Evolutionary conservation across 2,113 vertebrate genomes (phyloP), one percentile per base, ranked within the genome.

Genomic region (Poeciliopsis prolifica): DNA sequence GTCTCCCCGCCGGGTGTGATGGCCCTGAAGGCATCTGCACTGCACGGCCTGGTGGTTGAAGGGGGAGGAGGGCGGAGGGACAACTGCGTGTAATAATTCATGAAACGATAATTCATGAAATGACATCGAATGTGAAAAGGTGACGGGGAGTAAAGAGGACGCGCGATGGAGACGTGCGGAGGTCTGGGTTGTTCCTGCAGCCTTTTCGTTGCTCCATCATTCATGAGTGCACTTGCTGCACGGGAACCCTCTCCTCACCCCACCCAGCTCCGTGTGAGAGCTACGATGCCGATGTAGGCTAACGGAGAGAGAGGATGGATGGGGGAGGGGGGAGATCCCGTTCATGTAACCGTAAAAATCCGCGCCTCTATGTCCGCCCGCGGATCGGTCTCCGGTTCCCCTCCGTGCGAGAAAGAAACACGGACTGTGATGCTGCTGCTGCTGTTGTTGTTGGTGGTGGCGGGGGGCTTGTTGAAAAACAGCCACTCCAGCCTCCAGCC

Each of bases 181-280:
- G 19, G 14, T 15, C 12, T 14, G 29, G 29, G 29, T 3, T 5
- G 1, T 48, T 15, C 44, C 17, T 58, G 15, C 35, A 72, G 33
- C n/a, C n/a, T 65, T 61, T 28, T n/a, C 31, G 60, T 3, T 3
- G 72, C 70, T 84, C 81, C 84, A 82, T 88, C 86, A 60, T 65
- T 58, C 80, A 72, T 70, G 84, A 1, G 69, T 65, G 87, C 89
- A 89, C 88, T 89, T 84, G 88, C 84, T 74, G 71, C 86, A 70
- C 80, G 60, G 79, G 70, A 72, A 69, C 74, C 67, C 89, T 86
- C 79, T 78, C 80, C 78, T 87, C 92, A 93, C 93, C 93, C 92
- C 94, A 94, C 92, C 94, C 93, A 93, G 90, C 80, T 85, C 87
- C 29, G 76, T 4, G 79, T 40, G 80, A 84, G 87, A 89, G 87